Evolutionary conservation across 64 coral and sea anemone genomes (phyloP).

Genomic region (Montipora capricornis): DNA sequence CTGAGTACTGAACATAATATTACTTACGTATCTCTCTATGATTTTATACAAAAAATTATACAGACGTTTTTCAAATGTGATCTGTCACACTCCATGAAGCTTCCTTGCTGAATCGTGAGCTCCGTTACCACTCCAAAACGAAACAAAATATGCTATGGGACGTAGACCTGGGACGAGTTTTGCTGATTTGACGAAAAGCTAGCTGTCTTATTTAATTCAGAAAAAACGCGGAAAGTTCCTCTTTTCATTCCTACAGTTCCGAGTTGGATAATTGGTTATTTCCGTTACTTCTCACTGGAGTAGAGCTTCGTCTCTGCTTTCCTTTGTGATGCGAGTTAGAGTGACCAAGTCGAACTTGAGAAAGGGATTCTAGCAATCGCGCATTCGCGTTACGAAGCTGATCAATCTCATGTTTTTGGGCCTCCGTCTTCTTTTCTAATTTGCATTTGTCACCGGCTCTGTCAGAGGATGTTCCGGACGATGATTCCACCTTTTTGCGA

Average conservation of each 20-base stretch:
- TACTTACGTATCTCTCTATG: no score
- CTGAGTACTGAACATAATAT: no score
- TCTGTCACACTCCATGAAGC: no score
- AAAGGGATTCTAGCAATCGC: constrained; percentile 50
- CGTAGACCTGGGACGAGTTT: no score
- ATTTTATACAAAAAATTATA: no score
- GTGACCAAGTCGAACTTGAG: constrained; percentile 29
- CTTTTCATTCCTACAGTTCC: constrained; percentile 46
- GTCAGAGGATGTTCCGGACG: neutral
- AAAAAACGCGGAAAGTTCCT: constrained; percentile 77
- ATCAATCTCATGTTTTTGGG: constrained; percentile 62
- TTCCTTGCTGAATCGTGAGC: no score
- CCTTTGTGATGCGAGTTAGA: neutral
- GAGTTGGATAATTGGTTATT: neutral
- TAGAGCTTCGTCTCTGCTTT: constrained; percentile 21
- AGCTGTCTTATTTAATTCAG: neutral
- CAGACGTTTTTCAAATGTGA: no score
- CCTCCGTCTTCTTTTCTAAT: constrained; percentile 44
- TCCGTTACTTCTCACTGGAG: neutral
- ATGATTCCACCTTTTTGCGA: constrained; percentile 14
- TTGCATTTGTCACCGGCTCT: constrained; percentile 41
- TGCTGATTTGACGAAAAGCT: no score
- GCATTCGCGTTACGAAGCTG: constrained; percentile 52
- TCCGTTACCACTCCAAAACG: no score
- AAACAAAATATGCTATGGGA: no score